phyloP scores from a whole-genome alignment of 92 coral and sea anemone genomes.

The Phenganax marumi region DNA sequence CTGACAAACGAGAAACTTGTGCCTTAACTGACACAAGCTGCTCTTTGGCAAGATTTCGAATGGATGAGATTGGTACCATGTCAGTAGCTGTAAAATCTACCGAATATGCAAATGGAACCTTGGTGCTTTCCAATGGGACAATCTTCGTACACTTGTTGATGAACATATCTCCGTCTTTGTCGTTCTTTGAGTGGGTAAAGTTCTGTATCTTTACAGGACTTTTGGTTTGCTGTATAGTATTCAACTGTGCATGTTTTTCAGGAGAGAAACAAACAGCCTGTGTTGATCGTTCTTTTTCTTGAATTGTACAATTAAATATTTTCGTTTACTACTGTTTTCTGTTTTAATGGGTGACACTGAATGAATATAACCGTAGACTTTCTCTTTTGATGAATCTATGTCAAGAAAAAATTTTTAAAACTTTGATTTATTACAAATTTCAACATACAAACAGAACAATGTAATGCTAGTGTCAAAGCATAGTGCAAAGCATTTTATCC shows the following conservation, averaged over 20 bases:
- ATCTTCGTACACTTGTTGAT: slow-evolving; percentile 17
- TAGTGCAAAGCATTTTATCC: too few species aligned
- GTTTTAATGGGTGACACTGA: slow-evolving; percentile 8
- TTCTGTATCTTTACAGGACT: slow-evolving; percentile 43
- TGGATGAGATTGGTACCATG: slow-evolving; percentile 22
- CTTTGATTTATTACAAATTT: too few species aligned
- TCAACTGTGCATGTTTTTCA: slow-evolving; percentile 26
- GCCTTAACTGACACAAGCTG: slow-evolving; percentile 52
- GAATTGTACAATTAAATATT: slow-evolving; percentile 46
- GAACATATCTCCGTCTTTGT: slow-evolving; percentile 23
- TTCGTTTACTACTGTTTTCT: background rate
- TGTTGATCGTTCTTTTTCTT: slow-evolving; percentile 27
- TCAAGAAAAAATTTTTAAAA: too few species aligned
- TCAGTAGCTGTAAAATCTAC: slow-evolving; percentile 1
- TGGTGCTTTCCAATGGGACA: background rate
- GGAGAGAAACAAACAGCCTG: slow-evolving; percentile 53
- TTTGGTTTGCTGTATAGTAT: slow-evolving; percentile 30
- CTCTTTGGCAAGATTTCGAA: slow-evolving; percentile 44
- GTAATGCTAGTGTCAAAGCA: too few species aligned
- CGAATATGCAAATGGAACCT: slow-evolving; percentile 11
- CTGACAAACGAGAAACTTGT: slow-evolving; percentile 47
- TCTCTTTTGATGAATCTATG: background rate
- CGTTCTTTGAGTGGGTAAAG: slow-evolving; percentile 13
- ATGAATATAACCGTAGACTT: slow-evolving; percentile 3
- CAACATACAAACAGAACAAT: too few species aligned